Base-by-base conservation (phyloP, 1,140 invertebrate genomes). In the Sycophila sp. region DNA sequence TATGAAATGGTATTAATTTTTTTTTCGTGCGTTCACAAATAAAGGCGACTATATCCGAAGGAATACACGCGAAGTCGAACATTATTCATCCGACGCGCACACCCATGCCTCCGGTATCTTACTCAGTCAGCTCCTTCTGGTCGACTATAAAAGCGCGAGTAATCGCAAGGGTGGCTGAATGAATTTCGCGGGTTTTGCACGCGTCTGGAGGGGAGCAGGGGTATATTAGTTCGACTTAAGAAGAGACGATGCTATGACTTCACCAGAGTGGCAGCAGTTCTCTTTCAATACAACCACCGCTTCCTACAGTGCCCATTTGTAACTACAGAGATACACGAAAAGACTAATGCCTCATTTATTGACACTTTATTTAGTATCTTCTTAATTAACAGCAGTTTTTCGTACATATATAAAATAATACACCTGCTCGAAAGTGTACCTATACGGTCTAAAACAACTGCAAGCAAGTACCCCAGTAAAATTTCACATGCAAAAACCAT, bases 151-250 rank as follows among this genome's bases (percentile, higher is more conserved):
- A 71, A 59, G 55, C 62, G 42, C 69, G 60, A 71, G 73, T 64
- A 73, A 69, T 62, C 64, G 56, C 56, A 32, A 28, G 62, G 51
- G 58, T 55, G 59, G 58, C 42, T 34, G 51, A 65, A 53, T 66
- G 45, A 62, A 67, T 58, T 64, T 53, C 59, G 71, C 65, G 56
- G 38, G 30, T 53, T 30, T 65, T 47, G 38, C 19, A n/a, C 67
- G 72, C 32, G 47, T 36, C 59, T 67, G 65, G 77, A 51, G 56
- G 68, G 75, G 79, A 76, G 83, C 82, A 32, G n/a, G 24, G 22
- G 10, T 34, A 85, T 84, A 85, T 86, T 86, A 86, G 83, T 81
- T 85, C 83, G 82, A 85, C 85, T 85, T 85, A 84, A 85, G 83
- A 80, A 30, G 28, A 19, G 26, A 42, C 30, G 70, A 71, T 72